Base-by-base conservation (phyloP, 92 coral and sea anemone genomes). In the Anthopleura xanthogrammica region DNA sequence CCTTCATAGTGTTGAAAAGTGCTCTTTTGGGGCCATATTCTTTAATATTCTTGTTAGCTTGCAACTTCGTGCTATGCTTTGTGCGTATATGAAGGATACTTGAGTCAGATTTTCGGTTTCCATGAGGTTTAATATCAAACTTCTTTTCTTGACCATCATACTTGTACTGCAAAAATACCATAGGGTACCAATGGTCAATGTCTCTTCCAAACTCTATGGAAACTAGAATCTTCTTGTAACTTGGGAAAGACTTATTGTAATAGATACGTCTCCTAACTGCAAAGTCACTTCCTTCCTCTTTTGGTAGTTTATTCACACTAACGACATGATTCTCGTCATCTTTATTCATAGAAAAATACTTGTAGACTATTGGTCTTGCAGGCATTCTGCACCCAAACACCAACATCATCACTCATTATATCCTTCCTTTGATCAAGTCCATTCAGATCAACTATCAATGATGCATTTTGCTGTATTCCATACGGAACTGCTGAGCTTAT, bases 211-310 rank as follows among this genome's bases (percentile, higher is more conserved):
- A 91, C 62, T 91, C 90, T 39, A 91, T 50, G 77, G 81, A 24
- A 58, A 91, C 88, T 17, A 91, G 70, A 22, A 79, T 76, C 76
- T 50, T 91, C 77, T 91, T 85, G 62, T 77, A 91, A 29, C 52
- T n/a, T 65, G 81, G 60, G 82, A 70, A 77, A 40, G 94, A 76
- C 60, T 55, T 56, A 56, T 79, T 74, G 64, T 7, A 12, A 76
- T 90, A 90, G 17, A 79, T 43, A 23, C 90, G 76, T 83, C 92
- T 79, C n/a, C 87, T 23, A 17, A 91, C 95, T n/a, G 77, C 82
- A 70, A 91, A 72, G 74, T 91, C 95, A 20, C 82, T 86, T 43
- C 77, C 54, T 77, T 80, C 74, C 41, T 80, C 81, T 52, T 42
- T 83, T n/a, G 74, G n/a, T 50, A 79, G 80, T 85, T 83, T 87